Base-by-base conservation (phyloP, 2,888 invertebrate genomes). In the Embidobia sp. region DNA sequence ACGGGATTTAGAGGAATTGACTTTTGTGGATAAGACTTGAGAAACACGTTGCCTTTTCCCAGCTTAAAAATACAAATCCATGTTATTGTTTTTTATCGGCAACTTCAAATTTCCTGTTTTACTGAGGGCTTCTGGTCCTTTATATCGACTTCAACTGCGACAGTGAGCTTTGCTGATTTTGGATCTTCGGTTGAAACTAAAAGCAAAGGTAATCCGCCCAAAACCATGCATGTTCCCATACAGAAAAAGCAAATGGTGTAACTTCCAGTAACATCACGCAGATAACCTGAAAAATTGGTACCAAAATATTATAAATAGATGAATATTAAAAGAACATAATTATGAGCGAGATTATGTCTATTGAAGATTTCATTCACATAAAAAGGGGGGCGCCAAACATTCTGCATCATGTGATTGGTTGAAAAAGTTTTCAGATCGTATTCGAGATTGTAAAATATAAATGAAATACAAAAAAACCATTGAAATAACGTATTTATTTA, bases 211-310 rank as follows among this genome's bases (percentile, higher is more conserved):
- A 94, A 90, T 63, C 94, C 92, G 69, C 94, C 94, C 26, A 94
- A 89, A 0, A 94, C 92, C 94, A 94, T 94, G 81, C 94, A 94
- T 1, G 94, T 93, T 0, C 94, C 94, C 94, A 94, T 94, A 78
- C 94, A 94, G 85, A 94, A 93, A 90, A 94, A 94, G 83, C 94
- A 94, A 85, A 93, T 92, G 1, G 92, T 92, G 85, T 94, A 94
- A 49, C 93, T 93, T 10, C 94, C 94, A 0, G 94, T 94, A 1
- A 94, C 91, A 85, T 94, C 94, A 0, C 93, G 91, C 6, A 94
- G 84, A 11, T 92, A 90, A 16, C 93, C 93, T 93, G 89, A 0
- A 89, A 89, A 11, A 46, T 11, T 31, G 10, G 4, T 31, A 31
- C n/a, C 7, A 31, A 31, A 5, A n/a, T n/a, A n/a, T n/a, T n/a